Conservation (phyloP, 2,888 invertebrate species). For the Hipparchia sbordonii region DNA sequence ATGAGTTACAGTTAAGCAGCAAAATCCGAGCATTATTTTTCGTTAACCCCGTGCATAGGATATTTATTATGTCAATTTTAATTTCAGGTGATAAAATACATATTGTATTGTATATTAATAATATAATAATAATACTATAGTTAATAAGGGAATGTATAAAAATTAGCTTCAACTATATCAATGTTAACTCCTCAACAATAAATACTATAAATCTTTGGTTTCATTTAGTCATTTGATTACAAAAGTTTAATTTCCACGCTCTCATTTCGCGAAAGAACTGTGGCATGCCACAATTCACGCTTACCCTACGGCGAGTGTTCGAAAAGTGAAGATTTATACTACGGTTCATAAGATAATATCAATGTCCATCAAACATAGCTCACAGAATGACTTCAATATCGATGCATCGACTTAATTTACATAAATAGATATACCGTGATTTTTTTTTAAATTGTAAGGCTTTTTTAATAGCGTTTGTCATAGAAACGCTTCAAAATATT, state of each 20-base stretch:
- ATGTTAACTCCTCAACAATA: slow-evolving; percentile 74
- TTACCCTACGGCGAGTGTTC: not conserved
- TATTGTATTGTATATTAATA: slow-evolving; percentile 22
- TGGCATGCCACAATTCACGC: not conserved
- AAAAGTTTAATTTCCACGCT: slow-evolving; percentile 51
- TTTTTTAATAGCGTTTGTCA: not conserved
- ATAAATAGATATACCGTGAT: no score
- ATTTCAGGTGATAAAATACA: slow-evolving; percentile 29
- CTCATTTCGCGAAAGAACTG: slow-evolving; percentile 30
- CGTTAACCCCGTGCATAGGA: not conserved
- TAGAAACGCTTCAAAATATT: no score
- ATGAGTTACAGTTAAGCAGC: not conserved
- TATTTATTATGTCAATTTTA: not conserved
- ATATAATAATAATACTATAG: slow-evolving; percentile 42
- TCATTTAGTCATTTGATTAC: slow-evolving; percentile 74
- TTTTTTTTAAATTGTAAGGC: not conserved
- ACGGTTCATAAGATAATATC: not conserved
- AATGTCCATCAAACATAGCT: slow-evolving; percentile 10
- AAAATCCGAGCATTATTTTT: slow-evolving; percentile 1
- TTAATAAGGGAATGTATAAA: slow-evolving; percentile 71
- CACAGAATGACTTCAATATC: not conserved
- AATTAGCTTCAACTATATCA: slow-evolving; percentile 73
- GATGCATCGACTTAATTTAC: not conserved
- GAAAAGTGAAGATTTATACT: slow-evolving; percentile 2
- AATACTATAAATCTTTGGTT: slow-evolving; percentile 82